Conservation (phyloP, 1,140 invertebrate species). For the Phortica variegata region DNA sequence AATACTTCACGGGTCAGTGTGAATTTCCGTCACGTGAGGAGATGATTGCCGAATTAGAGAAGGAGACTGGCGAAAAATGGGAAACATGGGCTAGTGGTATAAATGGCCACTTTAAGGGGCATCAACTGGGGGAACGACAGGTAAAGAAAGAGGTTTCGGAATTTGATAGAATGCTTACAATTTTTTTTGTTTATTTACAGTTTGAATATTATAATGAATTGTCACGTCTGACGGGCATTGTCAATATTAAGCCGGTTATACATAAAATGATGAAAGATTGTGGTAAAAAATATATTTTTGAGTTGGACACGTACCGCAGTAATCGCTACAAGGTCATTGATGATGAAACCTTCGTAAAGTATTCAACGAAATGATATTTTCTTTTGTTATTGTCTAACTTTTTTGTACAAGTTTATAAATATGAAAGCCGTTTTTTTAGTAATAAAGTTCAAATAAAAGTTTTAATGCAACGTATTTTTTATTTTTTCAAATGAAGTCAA, state of each 20-base stretch:
- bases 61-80: slow-evolving; percentile 63
- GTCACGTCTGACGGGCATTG: slow-evolving; percentile 64
- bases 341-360: slow-evolving; percentile 62
- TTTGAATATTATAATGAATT: slow-evolving; percentile 72
- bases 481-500: no score
- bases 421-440: no score
- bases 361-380: background rate
- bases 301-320: slow-evolving; percentile 65
- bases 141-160: slow-evolving; percentile 33
- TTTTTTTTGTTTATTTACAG: slow-evolving; percentile 47
- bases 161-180: background rate
- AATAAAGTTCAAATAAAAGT: no score
- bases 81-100: slow-evolving; percentile 61
- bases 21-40: slow-evolving; percentile 66
- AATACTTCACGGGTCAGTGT: slow-evolving; percentile 66
- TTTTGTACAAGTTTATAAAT: no score
- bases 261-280: slow-evolving; percentile 71
- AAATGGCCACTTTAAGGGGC: slow-evolving; percentile 67
- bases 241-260: slow-evolving; percentile 66
- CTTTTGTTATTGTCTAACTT: no score
- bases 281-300: slow-evolving; percentile 65
- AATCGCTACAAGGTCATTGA: slow-evolving; percentile 67
- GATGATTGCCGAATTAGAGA: slow-evolving; percentile 69
- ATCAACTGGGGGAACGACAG: slow-evolving; percentile 74
- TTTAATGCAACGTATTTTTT: no score